Evolutionary conservation across 2,113 vertebrate genomes (phyloP).

Genomic region (Uria aalge): DNA sequence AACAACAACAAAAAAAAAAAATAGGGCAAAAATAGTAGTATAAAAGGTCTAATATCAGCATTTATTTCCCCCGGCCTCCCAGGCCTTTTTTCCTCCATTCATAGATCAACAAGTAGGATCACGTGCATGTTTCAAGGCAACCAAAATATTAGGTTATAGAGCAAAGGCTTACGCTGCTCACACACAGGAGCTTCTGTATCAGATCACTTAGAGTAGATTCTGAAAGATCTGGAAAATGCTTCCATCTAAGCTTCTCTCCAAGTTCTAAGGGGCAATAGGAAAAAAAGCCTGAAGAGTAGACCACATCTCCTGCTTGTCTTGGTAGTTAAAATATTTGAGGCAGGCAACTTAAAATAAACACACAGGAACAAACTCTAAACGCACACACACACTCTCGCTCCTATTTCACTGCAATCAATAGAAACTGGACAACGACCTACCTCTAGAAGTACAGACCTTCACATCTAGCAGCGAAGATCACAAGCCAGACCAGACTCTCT

Average conservation of each 20-base stretch:
- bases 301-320: not conserved
- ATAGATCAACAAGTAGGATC: not conserved
- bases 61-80: not conserved
- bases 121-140: not conserved
- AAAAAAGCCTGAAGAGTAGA: not conserved
- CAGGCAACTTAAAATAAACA: not conserved
- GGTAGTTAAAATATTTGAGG: not conserved
- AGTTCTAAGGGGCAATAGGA: not conserved
- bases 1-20: not conserved
- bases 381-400: not conserved
- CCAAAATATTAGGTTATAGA: not conserved
- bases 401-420: not conserved
- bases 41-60: not conserved
- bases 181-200: not conserved
- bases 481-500: not conserved
- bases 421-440: not conserved
- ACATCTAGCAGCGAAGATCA: not conserved
- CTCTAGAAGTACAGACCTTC: not conserved
- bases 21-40: not conserved
- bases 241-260: not conserved
- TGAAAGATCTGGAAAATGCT: not conserved
- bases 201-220: not conserved
- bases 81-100: not conserved
- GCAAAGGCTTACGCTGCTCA: not conserved
- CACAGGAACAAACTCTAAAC: not conserved